Percentiles rank a stretch among this genome's conserved stretches.
phyloP scores from a whole-genome alignment of 2,797 vertebrate genomes.

The Phrynocephalus vlangalii region DNA sequence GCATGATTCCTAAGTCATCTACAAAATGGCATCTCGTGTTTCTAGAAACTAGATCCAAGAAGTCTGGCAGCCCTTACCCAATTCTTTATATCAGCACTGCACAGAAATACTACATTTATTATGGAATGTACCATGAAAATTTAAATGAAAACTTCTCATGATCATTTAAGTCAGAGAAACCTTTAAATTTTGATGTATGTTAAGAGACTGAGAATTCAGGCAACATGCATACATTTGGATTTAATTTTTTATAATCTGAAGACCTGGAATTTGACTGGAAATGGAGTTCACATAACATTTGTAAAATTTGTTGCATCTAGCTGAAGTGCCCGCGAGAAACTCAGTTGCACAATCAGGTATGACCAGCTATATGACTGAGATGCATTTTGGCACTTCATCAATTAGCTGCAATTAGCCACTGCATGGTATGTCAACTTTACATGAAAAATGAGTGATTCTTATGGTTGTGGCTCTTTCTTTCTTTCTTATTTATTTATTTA shows the following conservation, averaged over 20 bases:
- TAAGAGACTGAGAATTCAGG: not conserved
- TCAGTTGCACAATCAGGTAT: too few species aligned
- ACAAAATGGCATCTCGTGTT: not conserved
- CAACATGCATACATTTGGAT: not conserved
- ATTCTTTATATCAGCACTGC: not conserved
- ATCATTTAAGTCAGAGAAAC: not conserved
- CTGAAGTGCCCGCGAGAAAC: too few species aligned
- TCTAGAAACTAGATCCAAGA: not conserved
- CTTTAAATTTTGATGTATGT: not conserved
- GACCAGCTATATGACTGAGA: too few species aligned
- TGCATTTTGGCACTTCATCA: too few species aligned
- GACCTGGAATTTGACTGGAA: too few species aligned
- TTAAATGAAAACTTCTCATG: not conserved
- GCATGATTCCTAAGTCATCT: not conserved
- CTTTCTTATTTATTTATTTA: too few species aligned
- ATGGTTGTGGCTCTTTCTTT: not conserved
- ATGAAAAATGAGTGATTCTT: not conserved
- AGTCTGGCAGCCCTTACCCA: not conserved
- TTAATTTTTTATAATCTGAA: not conserved
- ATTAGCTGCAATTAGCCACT: too few species aligned
- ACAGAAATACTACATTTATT: not conserved
- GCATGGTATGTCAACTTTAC: too few species aligned
- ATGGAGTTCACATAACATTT: too few species aligned
- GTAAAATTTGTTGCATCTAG: too few species aligned
- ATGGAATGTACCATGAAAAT: too few species aligned